These are phyloP conservation scores for Temnothorax longispinosus DNA, from an alignment of 1,140 invertebrate species.

Conservation along the genomic window DNA sequence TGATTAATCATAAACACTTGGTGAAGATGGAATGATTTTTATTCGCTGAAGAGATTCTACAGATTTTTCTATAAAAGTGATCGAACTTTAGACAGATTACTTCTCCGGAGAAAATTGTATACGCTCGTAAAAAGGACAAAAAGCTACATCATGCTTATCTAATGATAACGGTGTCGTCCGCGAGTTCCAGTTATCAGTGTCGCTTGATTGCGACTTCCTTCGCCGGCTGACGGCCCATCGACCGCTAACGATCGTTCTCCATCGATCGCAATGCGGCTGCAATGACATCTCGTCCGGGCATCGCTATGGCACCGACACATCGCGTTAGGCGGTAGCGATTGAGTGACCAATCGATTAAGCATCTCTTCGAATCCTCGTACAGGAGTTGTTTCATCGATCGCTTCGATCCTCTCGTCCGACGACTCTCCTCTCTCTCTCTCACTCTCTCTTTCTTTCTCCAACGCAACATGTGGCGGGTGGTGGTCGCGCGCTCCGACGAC, in stretches of 20 bases:
- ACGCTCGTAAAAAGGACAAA: not conserved
- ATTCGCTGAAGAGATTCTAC: not conserved
- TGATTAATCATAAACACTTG: not conserved
- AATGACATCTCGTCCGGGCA: conserved; percentile 38
- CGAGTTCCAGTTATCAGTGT: not conserved
- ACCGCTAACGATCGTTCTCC: not conserved
- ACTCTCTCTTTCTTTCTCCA: not conserved
- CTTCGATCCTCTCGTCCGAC: not conserved
- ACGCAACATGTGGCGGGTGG: conserved; percentile 85
- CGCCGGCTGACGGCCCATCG: not conserved
- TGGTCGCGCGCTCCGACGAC: conserved; percentile 84
- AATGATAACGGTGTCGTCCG: not conserved
- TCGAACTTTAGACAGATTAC: not conserved
- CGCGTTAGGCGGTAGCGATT: conserved; percentile 29
- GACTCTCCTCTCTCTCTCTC: not conserved
- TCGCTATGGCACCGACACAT: conserved; percentile 30
- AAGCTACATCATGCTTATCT: not conserved
- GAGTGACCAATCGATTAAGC: not conserved
- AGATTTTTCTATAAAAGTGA: not conserved
- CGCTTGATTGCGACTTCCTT: not conserved
- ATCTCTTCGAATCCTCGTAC: no score
- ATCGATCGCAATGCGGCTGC: not conserved
- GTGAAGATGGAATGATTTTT: not conserved
- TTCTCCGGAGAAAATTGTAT: not conserved
- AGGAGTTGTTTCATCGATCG: not conserved